Evolutionary conservation across 2,888 invertebrate genomes (phyloP), one percentile per base, ranked within the genome.

Genomic region (Sinodicranocentrus sp.): DNA sequence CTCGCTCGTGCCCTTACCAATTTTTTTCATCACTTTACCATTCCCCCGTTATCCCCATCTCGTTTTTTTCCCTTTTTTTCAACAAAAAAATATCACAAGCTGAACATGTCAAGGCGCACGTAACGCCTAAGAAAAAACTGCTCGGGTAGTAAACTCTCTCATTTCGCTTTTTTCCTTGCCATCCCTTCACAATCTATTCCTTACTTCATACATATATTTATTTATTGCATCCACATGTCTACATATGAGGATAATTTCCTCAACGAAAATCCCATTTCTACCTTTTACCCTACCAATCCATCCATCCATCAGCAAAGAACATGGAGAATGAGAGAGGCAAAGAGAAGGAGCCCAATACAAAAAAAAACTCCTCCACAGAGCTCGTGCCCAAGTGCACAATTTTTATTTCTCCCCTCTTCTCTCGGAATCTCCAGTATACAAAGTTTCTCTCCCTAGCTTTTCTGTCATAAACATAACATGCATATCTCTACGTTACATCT

Each of bases 281-380:
- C 54, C 65, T 76, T 67, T 68, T 26, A 48, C 48, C 65, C 52
- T 52, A 23, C 75, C 44, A 67, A 67, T 68, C 44, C 48, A 67
- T 67, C 54, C 54, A 76, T 76, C 76, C 67, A 39, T 76, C 76
- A 76, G 25, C 65, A 63, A 15, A 15, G 19, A 23, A 65, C 65
- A 61, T 19, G 23, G 65, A 33, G 33, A 33, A 33, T 10, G 33
- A n/a, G 13, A 17, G 21, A 57, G 13, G 57, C 21, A 57, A 8
- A 33, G 33, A 33, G 33, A 10, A 33, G 33, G 33, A 33, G 33
- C 57, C 17, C 57, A 21, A 57, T 21, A 57, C 57, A 2, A 21
- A 57, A 19, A 13, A 2, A 2, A 19, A 57, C 13, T 21, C 21
- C 21, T n/a, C 2, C 59, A 59, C 2, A 10, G 21, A 28, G 65